These are phyloP conservation scores for Ophioninae sp. DNA, from an alignment of 2,888 invertebrate genomes.

Conservation along the genomic window DNA sequence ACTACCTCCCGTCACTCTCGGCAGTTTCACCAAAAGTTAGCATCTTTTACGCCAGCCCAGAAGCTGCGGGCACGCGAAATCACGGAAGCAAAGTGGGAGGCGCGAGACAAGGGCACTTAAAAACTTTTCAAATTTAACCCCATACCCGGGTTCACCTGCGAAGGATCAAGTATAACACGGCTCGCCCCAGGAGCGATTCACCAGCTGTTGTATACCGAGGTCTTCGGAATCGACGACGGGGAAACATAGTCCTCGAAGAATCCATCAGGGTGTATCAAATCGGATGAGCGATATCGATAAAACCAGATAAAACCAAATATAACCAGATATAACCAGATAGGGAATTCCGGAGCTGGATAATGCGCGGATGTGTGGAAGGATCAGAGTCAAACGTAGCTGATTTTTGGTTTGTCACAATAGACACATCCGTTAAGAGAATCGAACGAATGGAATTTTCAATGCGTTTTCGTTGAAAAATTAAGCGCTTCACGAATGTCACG, in stretches of 20 bases:
- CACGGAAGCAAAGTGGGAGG: conserved; percentile 57
- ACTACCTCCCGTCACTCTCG: conserved; percentile 37
- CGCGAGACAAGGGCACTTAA: conserved; percentile 70
- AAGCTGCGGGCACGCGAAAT: conserved; percentile 63
- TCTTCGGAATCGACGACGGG: background rate
- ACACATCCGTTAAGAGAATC: too few relatives aligned
- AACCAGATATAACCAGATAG: too few relatives aligned
- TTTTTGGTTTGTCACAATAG: too few relatives aligned
- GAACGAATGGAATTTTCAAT: too few relatives aligned
- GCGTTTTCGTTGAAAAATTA: too few relatives aligned
- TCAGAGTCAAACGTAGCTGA: too few relatives aligned
- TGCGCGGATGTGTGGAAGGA: too few relatives aligned
- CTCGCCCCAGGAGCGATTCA: conserved; percentile 12
- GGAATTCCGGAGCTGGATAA: too few relatives aligned
- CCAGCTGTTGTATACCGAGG: background rate
- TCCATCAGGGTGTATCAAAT: too few relatives aligned
- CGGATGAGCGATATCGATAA: too few relatives aligned
- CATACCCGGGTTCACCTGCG: conserved; percentile 68
- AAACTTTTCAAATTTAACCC: conserved; percentile 81
- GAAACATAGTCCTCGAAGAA: background rate
- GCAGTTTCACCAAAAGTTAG: conserved; percentile 52
- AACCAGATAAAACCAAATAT: too few relatives aligned
- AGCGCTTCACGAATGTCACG: too few relatives aligned
- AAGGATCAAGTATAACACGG: conserved; percentile 12
- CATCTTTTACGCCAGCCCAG: conserved; percentile 44